Evolutionary conservation across 2,113 vertebrate genomes (phyloP), one percentile per base, ranked within the genome.

Genomic region (Onychostoma macrolepis): DNA sequence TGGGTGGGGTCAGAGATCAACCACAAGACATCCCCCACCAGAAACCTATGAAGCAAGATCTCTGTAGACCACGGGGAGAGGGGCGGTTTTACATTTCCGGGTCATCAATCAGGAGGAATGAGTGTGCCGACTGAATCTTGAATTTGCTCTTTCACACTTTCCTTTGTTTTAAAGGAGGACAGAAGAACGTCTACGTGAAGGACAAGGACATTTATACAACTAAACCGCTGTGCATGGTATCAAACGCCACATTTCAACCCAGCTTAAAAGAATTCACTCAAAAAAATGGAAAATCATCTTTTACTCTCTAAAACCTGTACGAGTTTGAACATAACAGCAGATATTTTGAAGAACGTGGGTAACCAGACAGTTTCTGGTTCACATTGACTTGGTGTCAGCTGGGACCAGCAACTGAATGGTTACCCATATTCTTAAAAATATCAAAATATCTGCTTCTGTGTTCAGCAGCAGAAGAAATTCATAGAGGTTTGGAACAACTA

Each of bases 91-190:
- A 63, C 36, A 76, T 89, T 90, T 90, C 82, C 86, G 61, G 90
- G 79, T 91, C 76, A 72, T n/a, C 75, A 84, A 81, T 56, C 72
- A 84, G 17, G 43, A 88, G 87, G 89, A 91, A 90, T 90, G 86
- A 74, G 75, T 76, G 85, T 75, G 82, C 76, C 75, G 86, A 50
- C 17, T 21, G 48, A 81, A 50, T 50, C 5, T 77, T 50, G 43
- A 19, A 56, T 69, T 81, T 45, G 24, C 71, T 53, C 13, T 41
- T 56, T 13, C 33, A n/a, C 33, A 78, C 41, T 33, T 78, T 78
- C 15, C 41, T 36, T 38, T 11, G 15, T 24, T 53, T 72, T 30
- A 30, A 30, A 7, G 15, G 21, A 78, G 30, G 67, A 36, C 3
- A 1, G 30, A 69, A 69, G n/a, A n/a, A n/a, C 6, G 33, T 74